A percentile compares a stretch with the other conserved stretches of the same genome.
phyloP scores from a whole-genome alignment of 2,797 vertebrate species.

The Gorsachius magnificus region DNA sequence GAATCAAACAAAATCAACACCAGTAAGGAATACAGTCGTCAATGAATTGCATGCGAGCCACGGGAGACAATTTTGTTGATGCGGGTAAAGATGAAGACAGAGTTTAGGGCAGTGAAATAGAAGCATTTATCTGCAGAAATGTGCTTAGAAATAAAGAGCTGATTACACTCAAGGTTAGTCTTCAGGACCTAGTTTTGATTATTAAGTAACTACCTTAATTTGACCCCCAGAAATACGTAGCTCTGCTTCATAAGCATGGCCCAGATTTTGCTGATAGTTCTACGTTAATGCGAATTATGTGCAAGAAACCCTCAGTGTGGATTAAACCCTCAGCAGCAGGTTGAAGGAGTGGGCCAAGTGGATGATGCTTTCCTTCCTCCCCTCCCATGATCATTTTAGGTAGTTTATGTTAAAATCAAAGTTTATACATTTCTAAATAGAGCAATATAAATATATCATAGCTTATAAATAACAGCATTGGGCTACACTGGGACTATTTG shows the following conservation, averaged over 20 bases:
- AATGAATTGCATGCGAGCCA: not conserved
- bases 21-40: not conserved
- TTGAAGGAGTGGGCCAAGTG: not conserved
- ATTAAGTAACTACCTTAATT: not conserved
- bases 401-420: not conserved
- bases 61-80: not conserved
- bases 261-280: not conserved
- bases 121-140: not conserved
- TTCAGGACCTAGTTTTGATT: not conserved
- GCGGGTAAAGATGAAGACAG: too few species aligned
- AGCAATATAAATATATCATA: not conserved
- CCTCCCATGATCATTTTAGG: not conserved
- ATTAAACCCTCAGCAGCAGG: not conserved
- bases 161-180: not conserved
- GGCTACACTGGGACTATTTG: not conserved
- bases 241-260: not conserved
- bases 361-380: not conserved
- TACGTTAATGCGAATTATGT: not conserved
- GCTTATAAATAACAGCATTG: not conserved
- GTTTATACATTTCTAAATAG: not conserved
- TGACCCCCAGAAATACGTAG: not conserved
- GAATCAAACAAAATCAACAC: not conserved
- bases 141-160: not conserved
- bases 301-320: not conserved
- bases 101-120: too few species aligned